These are phyloP conservation scores for Linnaemya vulpina DNA, from an alignment of 2,888 invertebrate species.

Conservation along the genomic window DNA sequence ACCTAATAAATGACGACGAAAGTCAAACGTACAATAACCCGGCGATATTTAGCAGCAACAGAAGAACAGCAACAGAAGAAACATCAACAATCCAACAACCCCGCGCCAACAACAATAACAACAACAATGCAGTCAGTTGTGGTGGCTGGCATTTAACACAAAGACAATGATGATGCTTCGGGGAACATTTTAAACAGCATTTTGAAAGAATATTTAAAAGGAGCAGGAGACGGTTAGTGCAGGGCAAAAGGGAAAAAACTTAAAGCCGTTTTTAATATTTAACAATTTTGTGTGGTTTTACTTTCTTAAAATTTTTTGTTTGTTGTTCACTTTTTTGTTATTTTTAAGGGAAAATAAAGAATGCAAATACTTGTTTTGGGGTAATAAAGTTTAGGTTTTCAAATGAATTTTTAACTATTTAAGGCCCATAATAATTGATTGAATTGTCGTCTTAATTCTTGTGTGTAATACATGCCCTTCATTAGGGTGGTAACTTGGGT, in stretches of 20 bases:
- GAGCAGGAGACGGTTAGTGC: not conserved
- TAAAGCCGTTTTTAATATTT: not conserved
- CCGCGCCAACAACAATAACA: not conserved
- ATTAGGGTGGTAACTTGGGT: too few species aligned
- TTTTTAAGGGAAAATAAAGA: too few species aligned
- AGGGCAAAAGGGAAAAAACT: not conserved
- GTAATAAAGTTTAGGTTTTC: too few species aligned
- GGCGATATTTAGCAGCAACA: not conserved
- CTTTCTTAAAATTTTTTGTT: too few species aligned
- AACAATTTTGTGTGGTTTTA: not conserved
- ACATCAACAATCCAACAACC: slow-evolving; percentile 15
- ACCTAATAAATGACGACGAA: not conserved
- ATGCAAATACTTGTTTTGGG: too few species aligned
- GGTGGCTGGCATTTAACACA: slow-evolving; percentile 18
- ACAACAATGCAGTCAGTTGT: slow-evolving; percentile 15
- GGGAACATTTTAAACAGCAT: slow-evolving; percentile 52
- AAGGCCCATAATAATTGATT: too few species aligned
- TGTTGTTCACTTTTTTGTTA: too few species aligned
- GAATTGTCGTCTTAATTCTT: too few species aligned
- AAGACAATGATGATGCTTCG: slow-evolving; percentile 9
- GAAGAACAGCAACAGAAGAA: slow-evolving; percentile 4
- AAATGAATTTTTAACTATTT: too few species aligned
- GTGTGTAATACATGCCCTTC: too few species aligned
- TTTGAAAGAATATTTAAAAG: not conserved
- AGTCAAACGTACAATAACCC: slow-evolving; percentile 15